Conservation (phyloP, 2,888 invertebrate genomes). For the Melanotus villosus region DNA sequence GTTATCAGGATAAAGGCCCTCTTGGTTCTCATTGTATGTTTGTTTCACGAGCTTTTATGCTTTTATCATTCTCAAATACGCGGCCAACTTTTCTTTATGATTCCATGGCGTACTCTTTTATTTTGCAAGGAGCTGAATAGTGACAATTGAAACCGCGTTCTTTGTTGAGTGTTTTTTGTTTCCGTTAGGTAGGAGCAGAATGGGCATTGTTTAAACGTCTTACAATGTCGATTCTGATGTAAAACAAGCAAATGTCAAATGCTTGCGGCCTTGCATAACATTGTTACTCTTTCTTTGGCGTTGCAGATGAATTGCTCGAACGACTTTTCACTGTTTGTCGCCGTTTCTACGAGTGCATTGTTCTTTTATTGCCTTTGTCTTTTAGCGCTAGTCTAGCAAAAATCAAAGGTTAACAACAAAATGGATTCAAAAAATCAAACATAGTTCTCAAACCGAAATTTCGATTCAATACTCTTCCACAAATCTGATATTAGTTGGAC, state of each 20-base stretch:
- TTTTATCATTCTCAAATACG: conserved; percentile 66
- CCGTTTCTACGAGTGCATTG: conserved; percentile 15
- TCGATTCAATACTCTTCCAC: no score
- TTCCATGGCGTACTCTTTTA: conserved; percentile 63
- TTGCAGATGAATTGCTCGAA: conserved; percentile 10
- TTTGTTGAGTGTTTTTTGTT: conserved; percentile 66
- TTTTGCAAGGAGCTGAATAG: conserved; percentile 65
- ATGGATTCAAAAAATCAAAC: no score
- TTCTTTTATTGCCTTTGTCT: conserved; percentile 16
- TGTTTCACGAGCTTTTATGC: conserved; percentile 66
- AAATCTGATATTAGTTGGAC: no score
- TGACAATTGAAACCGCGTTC: conserved; percentile 66
- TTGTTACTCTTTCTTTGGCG: conserved; percentile 37
- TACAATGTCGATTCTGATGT: conserved; percentile 64
- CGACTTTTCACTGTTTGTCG: conserved; percentile 20
- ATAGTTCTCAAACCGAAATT: no score
- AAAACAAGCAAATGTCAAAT: conserved; percentile 62
- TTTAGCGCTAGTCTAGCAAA: neutral
- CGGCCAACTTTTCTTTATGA: conserved; percentile 62
- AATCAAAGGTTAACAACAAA: no score
- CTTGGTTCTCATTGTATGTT: conserved; percentile 66
- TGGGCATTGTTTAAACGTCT: conserved; percentile 65
- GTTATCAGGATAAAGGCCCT: conserved; percentile 64
- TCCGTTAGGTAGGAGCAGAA: conserved; percentile 64
- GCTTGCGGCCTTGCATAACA: conserved; percentile 57